Base-by-base conservation (phyloP, 1,140 invertebrate species). In the Drosophila repleta region DNA sequence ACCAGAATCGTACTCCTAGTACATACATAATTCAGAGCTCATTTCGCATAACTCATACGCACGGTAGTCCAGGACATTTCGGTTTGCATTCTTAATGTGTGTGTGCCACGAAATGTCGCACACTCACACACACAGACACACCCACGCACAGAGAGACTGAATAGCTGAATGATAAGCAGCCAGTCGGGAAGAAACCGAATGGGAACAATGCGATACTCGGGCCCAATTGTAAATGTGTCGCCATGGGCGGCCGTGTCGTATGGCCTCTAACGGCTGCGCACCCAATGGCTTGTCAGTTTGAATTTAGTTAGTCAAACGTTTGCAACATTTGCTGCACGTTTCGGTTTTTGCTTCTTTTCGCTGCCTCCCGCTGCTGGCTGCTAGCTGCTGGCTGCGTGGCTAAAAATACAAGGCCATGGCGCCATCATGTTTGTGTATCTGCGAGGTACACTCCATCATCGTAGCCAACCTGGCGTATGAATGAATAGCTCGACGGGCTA, bases 281-380 rank as follows among this genome's bases (percentile, higher is more conserved):
- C 53, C 61, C 68, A 57, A 29, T 57, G 60, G 26, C 63, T 35
- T 76, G 81, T 85, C 77, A 57, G 65, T 58, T 75, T 64, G 78
- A 87, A 79, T 87, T 87, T 87, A 61, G 81, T 75, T 87, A 82
- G 74, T 75, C 81, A 78, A 87, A 85, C 74, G 82, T 74, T 82
- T 48, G 64, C 65, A 64, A 76, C 76, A 70, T 80, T 61, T 73
- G 70, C 53, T 35, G 70, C 63, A 67, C 56, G 53, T 58, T 58
- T 52, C 49, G 32, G 56, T 45, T 48, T 62, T 43, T 41, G 29
- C 15, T 21, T 35, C 32, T 11, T 11, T 35, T 6, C 26, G 26
- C 26, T 29, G 26, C 26, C 6, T 3, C 3, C 26, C 3, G 10
- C 11, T 63, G 52, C 48, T 80, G n/a, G 55, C 13, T 61, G 35